Evolutionary conservation across 2,888 invertebrate genomes (phyloP).

Genomic region (Opisthograptis luteolata): DNA sequence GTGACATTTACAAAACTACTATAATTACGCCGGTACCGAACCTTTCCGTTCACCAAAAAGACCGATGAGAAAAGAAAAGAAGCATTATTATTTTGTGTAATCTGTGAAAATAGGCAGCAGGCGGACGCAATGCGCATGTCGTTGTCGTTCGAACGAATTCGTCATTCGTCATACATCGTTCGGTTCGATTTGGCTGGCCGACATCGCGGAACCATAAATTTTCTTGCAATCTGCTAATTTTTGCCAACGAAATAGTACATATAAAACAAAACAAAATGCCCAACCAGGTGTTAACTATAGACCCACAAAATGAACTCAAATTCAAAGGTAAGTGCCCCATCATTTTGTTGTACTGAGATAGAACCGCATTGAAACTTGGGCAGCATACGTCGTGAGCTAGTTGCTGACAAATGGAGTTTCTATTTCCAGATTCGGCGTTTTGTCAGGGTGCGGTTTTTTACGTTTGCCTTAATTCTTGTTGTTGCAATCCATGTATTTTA

Average conservation of each 20-base stretch:
- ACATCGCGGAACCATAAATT: conserved; percentile 67
- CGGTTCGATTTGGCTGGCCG: conserved; percentile 61
- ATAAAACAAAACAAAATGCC: conserved; percentile 84
- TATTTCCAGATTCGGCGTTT: conserved; percentile 82
- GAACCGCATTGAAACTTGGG: conserved; percentile 68
- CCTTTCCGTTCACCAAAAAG: no score
- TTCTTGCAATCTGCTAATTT: conserved; percentile 61
- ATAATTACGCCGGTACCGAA: no score
- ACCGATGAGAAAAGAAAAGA: no score
- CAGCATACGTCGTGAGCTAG: conserved; percentile 72
- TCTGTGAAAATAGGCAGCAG: background rate
- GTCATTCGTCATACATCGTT: conserved; percentile 60
- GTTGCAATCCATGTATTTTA: conserved; percentile 16
- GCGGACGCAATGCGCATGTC: conserved; percentile 58
- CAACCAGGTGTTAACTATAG: conserved; percentile 93
- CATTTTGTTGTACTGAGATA: conserved; percentile 46
- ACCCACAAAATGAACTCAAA: conserved; percentile 94
- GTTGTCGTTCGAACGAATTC: conserved; percentile 48
- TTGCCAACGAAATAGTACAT: conserved; percentile 73
- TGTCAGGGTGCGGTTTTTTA: conserved; percentile 78
- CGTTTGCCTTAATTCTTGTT: conserved; percentile 45
- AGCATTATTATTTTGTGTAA: background rate
- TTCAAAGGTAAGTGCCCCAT: conserved; percentile 90
- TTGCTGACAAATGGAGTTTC: conserved; percentile 83
- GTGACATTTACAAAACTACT: no score